Base-by-base conservation (phyloP, 2,888 invertebrate species). In the Dynastes tityus region DNA sequence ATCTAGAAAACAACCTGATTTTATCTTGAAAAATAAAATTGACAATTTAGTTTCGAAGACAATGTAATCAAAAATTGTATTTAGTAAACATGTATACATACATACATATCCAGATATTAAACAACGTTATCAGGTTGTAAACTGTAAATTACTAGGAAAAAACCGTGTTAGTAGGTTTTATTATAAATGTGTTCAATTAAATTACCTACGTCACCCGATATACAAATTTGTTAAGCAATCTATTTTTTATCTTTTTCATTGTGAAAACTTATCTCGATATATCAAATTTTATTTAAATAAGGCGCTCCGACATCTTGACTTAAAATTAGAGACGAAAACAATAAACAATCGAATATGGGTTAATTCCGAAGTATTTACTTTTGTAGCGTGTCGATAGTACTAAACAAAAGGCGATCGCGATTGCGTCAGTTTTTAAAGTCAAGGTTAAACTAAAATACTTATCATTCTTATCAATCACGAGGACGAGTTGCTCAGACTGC, bases 391-490 rank as follows among this genome's bases (percentile, higher is more conserved):
- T 55, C 45, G 32, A 63, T 29, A 29, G 29, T 9, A 63, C 27
- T 11, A 32, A n/a, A 68, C 68, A 68, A 51, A 37, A 68, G 68
- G 29, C 49, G 13, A 68, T 51, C 51, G 49, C 51, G 27, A 68
- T 49, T 68, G 51, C 68, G 27, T 68, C 51, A 51, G 68, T 29
- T 68, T 51, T 27, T 45, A 16, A 32, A 68, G 68, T 68, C 68
- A 68, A 68, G 68, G 68, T 68, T 51, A 68, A 68, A 13, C 65
- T 16, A 13, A 65, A 68, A 29, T 29, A 27, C 13, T 67, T 67
- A 67, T 49, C 51, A 45, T 4, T 16, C 16, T 45, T 68, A 22
- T 16, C 49, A 68, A 65, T 37, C 49, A 49, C 16, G 22, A 27
- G 49, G 11, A 68, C 51, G 51, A 29, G 27, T 27, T 45, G 27